A percentile compares a stretch with the other conserved stretches of the same genome.
phyloP scores from a whole-genome alignment of 2,888 invertebrate species.

The Sclerodermus sp. region DNA sequence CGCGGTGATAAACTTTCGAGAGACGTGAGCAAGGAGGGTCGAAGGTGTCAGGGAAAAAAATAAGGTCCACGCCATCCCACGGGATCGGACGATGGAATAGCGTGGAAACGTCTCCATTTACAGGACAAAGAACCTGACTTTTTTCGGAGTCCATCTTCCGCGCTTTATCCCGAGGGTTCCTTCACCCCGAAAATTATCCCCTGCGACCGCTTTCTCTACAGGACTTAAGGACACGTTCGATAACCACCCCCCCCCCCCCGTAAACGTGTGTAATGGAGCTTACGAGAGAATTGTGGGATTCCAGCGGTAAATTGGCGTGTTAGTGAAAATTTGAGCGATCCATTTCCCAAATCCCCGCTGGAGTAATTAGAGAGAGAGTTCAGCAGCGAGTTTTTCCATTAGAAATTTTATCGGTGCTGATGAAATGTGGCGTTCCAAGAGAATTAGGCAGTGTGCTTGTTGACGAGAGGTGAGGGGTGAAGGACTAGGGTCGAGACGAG shows the following conservation, averaged over 20 bases:
- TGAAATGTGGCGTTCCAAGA: too few relatives aligned
- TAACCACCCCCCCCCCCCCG: slow-evolving; percentile 1
- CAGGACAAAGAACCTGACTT: slow-evolving; percentile 39
- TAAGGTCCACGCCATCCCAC: slow-evolving; percentile 32
- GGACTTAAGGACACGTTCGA: slow-evolving; percentile 4
- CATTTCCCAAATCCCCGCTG: too few relatives aligned
- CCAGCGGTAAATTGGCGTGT: too few relatives aligned
- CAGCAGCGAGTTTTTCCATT: too few relatives aligned
- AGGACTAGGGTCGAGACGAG: too few relatives aligned
- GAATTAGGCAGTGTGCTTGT: too few relatives aligned
- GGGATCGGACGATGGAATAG: slow-evolving; percentile 30
- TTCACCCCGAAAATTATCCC: slow-evolving; percentile 8
- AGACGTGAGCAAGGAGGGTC: slow-evolving; percentile 11
- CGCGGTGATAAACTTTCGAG: slow-evolving; percentile 30
- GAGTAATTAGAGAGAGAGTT: too few relatives aligned
- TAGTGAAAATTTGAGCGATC: too few relatives aligned
- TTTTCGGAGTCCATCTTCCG: slow-evolving; percentile 34
- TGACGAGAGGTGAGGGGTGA: too few relatives aligned
- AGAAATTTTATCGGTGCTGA: too few relatives aligned
- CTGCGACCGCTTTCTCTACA: neutral
- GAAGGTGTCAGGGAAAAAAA: slow-evolving; percentile 29
- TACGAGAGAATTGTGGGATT: slow-evolving; percentile 5
- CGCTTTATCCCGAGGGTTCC: slow-evolving; percentile 14
- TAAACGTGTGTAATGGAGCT: neutral
- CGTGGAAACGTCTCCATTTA: slow-evolving; percentile 47